Percentiles rank a stretch among this genome's conserved stretches.
phyloP scores from a whole-genome alignment of 1,140 invertebrate species.

The Papilio dardanus region DNA sequence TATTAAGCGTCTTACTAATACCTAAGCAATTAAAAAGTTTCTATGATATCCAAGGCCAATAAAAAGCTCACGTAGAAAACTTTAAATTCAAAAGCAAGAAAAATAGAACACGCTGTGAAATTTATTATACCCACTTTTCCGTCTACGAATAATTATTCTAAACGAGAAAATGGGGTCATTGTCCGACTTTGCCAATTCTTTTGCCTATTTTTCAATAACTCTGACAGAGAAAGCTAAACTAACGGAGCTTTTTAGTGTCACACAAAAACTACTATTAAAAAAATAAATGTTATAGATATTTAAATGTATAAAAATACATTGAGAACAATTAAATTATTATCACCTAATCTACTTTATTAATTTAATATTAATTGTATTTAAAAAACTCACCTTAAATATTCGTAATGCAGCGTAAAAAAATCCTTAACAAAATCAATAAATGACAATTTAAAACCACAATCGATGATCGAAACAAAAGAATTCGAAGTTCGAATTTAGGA shows the following conservation, averaged over 20 bases:
- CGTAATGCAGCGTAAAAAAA: slow-evolving; percentile 15
- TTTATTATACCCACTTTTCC: slow-evolving; percentile 18
- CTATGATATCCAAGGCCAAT: neutral
- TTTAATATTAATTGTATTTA: neutral
- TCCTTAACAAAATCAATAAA: slow-evolving; percentile 32
- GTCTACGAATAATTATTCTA: slow-evolving; percentile 29
- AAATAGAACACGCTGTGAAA: slow-evolving; percentile 8
- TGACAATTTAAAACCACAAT: slow-evolving; percentile 45
- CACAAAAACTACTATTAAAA: too few relatives aligned
- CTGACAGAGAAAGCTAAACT: slow-evolving; percentile 2
- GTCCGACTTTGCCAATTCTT: slow-evolving; percentile 34
- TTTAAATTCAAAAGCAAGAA: slow-evolving; percentile 22
- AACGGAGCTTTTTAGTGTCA: neutral
- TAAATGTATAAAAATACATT: too few relatives aligned
- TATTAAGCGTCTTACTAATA: neutral
- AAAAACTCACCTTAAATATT: slow-evolving; percentile 16
- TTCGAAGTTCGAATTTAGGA: slow-evolving; percentile 52
- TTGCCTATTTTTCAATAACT: slow-evolving; percentile 36
- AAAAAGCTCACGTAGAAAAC: neutral
- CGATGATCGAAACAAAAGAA: slow-evolving; percentile 41
- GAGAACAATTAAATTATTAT: neutral
- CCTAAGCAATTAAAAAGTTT: neutral
- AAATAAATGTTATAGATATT: neutral
- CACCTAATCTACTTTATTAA: neutral
- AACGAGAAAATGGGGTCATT: slow-evolving; percentile 31